Base-by-base conservation (phyloP, 2,888 invertebrate species). In the Linnaemya tessellans region DNA sequence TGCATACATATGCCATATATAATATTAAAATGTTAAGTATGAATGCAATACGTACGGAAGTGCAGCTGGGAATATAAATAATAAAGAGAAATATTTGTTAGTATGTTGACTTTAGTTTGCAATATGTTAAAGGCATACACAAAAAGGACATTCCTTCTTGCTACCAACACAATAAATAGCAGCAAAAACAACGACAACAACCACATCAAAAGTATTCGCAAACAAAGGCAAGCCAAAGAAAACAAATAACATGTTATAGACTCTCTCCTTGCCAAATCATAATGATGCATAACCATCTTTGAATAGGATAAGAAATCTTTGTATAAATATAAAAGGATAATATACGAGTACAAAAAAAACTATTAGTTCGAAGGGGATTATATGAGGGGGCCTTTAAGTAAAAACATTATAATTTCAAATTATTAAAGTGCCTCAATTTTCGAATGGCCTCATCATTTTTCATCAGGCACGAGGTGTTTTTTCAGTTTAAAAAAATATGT, bases 21-120 rank as follows among this genome's bases (percentile, higher is more conserved):
- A 49, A 62, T 73, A 30, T 15, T 30, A 75, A 65, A 54, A 30
- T 43, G 13, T 43, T 38, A 35, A 54, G 62, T 79, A 65, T 70
- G 56, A 81, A 78, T 85, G 85, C 85, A 85, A 71, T 82, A 75
- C 74, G 82, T 79, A 85, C 79, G 79, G 80, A 79, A 87, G 80
- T 85, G 79, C 85, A 85, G 85, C 81, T 85, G 87, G 83, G 85
- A 85, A 87, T 87, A 84, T 80, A 80, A 83, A 87, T 84, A 83
- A 77, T 81, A 79, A 82, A 58, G 65, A 75, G 70, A 54, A 70
- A 20, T 15, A 54, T 75, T 41, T 56, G 41, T 43, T 18, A 62
- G 80, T 62, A 35, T 73, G 22, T 74, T 49, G 62, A 30, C 79
- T 70, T 78, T 58, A 71, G 64, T 64, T 75, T 54, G 56, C 35